Evolutionary conservation across 2,888 invertebrate genomes (phyloP).

Genomic region (Caenorhabditis sp.): DNA sequence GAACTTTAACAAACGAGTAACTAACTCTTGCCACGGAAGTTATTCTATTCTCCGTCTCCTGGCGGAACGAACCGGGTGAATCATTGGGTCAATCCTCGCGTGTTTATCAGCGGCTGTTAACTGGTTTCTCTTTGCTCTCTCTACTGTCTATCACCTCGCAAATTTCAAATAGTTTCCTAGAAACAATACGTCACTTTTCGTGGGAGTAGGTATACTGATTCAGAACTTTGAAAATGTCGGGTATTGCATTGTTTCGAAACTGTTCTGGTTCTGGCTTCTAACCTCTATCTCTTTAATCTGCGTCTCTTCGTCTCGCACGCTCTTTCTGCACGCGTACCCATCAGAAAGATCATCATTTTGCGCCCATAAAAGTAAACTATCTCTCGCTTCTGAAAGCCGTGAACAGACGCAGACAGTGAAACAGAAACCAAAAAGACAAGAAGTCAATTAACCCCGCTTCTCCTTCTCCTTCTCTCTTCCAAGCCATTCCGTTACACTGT

Average conservation of each 20-base stretch:
- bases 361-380: constrained; percentile 17
- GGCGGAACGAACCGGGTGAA: constrained; percentile 9
- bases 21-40: not conserved
- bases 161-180: too few relatives aligned
- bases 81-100: not conserved
- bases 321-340: not conserved
- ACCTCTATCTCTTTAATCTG: not conserved
- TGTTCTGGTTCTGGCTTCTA: constrained; percentile 10
- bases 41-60: not conserved
- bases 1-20: constrained; percentile 37
- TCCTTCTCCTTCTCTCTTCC: not conserved
- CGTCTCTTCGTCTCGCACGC: constrained; percentile 1
- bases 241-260: not conserved
- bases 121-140: constrained; percentile 6
- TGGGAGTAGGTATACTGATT: too few relatives aligned
- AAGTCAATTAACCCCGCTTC: constrained; percentile 34
- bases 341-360: constrained; percentile 6
- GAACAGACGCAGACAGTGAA: constrained; percentile 13
- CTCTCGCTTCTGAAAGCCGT: not conserved
- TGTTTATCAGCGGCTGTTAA: constrained; percentile 24
- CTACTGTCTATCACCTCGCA: too few relatives aligned
- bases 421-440: too few relatives aligned
- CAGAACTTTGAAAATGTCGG: not conserved
- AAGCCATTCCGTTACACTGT: constrained; percentile 4
- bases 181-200: not conserved